Evolutionary conservation across 2,888 invertebrate genomes (phyloP).

Genomic region (Microplitis deprimator): DNA sequence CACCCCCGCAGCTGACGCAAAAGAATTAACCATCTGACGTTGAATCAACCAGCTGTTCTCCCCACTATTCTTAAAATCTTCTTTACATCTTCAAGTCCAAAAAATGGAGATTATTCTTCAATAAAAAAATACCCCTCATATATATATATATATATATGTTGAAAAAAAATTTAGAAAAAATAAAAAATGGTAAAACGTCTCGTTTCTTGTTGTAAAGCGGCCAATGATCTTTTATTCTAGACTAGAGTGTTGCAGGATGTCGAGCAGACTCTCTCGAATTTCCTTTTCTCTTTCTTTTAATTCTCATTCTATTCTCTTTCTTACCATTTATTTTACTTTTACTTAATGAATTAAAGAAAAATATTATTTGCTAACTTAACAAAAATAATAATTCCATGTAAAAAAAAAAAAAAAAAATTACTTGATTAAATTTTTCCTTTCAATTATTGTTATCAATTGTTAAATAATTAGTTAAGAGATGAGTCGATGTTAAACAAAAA

Average conservation of each 20-base stretch:
- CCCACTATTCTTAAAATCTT: constrained; percentile 38
- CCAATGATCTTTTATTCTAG: constrained; percentile 11
- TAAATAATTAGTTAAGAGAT: too few species aligned
- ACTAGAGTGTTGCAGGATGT: constrained; percentile 20
- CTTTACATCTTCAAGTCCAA: constrained; percentile 13
- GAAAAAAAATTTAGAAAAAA: constrained; percentile 45
- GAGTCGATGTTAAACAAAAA: too few species aligned
- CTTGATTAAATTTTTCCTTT: too few species aligned
- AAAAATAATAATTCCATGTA: too few species aligned
- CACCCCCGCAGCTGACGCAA: constrained; percentile 66
- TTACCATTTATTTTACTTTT: neutral
- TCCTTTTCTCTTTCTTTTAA: neutral
- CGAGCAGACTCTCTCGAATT: constrained; percentile 14
- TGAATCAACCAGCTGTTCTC: constrained; percentile 60
- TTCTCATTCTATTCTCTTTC: neutral
- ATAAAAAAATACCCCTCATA: constrained; percentile 46
- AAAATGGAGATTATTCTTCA: neutral
- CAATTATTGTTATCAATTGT: too few species aligned
- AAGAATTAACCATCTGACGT: constrained; percentile 64
- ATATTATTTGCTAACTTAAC: too few species aligned
- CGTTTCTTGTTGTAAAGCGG: neutral
- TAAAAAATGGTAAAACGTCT: constrained; percentile 31
- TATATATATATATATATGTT: too few species aligned
- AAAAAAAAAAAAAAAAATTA: too few species aligned
- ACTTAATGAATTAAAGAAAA: neutral